Conservation (phyloP, 2,797 vertebrate species). For the Gymnothorax javanicus region DNA sequence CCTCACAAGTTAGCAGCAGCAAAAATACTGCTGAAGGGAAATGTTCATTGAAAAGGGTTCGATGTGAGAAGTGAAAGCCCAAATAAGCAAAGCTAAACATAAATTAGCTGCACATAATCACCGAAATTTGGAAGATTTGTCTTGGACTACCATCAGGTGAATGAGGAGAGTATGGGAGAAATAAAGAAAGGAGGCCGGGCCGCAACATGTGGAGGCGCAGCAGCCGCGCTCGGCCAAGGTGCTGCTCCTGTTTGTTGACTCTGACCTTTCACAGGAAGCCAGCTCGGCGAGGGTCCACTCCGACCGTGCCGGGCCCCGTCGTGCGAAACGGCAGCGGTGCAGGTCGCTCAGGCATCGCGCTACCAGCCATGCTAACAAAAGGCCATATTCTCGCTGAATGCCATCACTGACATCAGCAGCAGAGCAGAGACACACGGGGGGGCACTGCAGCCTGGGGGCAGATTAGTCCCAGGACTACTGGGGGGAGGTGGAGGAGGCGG, state of each 20-base stretch:
- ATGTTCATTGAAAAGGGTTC: background rate
- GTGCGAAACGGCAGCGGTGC: conserved; percentile 84
- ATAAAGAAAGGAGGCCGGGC: conserved; percentile 40
- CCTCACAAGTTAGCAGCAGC: background rate
- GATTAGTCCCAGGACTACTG: conserved; percentile 85
- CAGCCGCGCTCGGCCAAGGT: conserved; percentile 44
- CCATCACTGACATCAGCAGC: conserved; percentile 80
- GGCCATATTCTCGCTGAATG: conserved; percentile 89
- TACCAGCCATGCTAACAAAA: conserved; percentile 77
- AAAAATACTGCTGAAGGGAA: background rate
- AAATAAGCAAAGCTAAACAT: background rate
- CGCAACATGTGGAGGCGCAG: conserved; percentile 39
- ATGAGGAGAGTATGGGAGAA: conserved; percentile 33
- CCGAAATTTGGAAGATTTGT: background rate
- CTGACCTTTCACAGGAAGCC: conserved; percentile 71
- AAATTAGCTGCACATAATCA: background rate
- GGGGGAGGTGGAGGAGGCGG: conserved; percentile 67
- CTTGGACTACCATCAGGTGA: conserved; percentile 51
- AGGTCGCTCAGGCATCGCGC: conserved; percentile 76
- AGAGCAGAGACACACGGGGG: conserved; percentile 58
- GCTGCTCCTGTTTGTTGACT: conserved; percentile 77
- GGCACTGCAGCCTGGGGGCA: conserved; percentile 59
- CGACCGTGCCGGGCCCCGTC: conserved; percentile 86
- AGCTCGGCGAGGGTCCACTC: conserved; percentile 32
- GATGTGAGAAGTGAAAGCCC: background rate